These are phyloP conservation scores for Andricus quercusramuli DNA, from an alignment of 2,888 invertebrate species.

Conservation along the genomic window DNA sequence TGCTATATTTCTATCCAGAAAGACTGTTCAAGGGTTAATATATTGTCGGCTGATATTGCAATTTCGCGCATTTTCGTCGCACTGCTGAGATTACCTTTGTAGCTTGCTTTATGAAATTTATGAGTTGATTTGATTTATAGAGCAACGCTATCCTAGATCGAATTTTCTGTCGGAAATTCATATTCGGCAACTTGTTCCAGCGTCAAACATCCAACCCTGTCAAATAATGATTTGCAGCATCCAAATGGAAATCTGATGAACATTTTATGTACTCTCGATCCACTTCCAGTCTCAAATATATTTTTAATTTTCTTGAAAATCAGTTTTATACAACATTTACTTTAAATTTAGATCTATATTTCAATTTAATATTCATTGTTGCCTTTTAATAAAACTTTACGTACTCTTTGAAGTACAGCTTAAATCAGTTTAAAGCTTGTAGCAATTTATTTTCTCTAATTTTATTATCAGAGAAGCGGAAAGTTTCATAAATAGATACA, in stretches of 20 bases:
- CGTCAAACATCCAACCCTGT: background rate
- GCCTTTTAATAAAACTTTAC: background rate
- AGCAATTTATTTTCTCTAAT: background rate
- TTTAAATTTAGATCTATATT: no score
- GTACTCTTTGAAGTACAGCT: background rate
- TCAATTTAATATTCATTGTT: background rate
- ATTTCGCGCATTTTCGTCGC: background rate
- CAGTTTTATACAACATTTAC: background rate
- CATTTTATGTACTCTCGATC: background rate
- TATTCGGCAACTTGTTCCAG: background rate
- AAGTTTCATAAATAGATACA: background rate
- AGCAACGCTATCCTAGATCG: background rate
- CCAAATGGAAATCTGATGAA: background rate
- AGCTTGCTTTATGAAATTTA: background rate
- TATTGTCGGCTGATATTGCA: background rate
- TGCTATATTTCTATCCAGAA: background rate
- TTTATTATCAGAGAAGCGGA: background rate
- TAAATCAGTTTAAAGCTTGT: background rate
- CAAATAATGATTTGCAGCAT: background rate
- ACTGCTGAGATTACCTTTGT: background rate
- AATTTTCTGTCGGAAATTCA: background rate
- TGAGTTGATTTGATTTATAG: background rate
- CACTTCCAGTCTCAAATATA: background rate
- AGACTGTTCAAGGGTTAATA: background rate
- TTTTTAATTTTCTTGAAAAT: background rate